These are phyloP conservation scores for Stenotaenia linearis DNA, from an alignment of 2,888 invertebrate genomes.

Conservation along the genomic window DNA sequence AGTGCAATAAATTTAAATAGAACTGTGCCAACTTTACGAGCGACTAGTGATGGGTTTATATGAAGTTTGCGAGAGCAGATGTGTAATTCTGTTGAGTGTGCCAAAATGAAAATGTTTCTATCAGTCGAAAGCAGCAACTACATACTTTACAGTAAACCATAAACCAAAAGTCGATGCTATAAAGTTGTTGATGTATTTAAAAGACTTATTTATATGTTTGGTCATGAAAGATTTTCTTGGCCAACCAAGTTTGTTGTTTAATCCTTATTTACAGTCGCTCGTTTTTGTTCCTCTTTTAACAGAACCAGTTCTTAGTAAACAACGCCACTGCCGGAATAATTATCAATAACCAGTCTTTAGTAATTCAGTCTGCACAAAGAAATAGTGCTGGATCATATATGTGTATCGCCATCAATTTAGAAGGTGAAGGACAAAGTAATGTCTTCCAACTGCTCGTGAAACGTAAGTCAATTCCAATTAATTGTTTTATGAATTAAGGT, in stretches of 20 bases:
- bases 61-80: constrained; percentile 7
- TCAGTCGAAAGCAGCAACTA: constrained; percentile 12
- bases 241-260: not conserved
- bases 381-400: not conserved
- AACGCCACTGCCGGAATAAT: constrained; percentile 2
- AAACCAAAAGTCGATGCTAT: not conserved
- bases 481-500: not conserved
- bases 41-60: constrained; percentile 17
- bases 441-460: constrained; percentile 7
- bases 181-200: constrained; percentile 20
- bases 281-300: not conserved
- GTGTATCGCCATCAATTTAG: not conserved
- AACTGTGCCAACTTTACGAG: constrained; percentile 23
- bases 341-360: constrained; percentile 15
- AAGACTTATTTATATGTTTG: constrained; percentile 24
- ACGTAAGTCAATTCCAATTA: constrained; percentile 2
- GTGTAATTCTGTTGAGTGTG: constrained; percentile 24
- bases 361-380: not conserved
- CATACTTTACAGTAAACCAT: constrained; percentile 7
- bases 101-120: constrained; percentile 12
- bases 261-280: constrained; percentile 13
- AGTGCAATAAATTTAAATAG: constrained; percentile 20
- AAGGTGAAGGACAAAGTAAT: constrained; percentile 15
- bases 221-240: not conserved
- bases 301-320: not conserved